Evolutionary conservation across 2,113 vertebrate species (phyloP), one percentile per base, ranked within the genome.

Genomic region (Hoplias malabaricus): DNA sequence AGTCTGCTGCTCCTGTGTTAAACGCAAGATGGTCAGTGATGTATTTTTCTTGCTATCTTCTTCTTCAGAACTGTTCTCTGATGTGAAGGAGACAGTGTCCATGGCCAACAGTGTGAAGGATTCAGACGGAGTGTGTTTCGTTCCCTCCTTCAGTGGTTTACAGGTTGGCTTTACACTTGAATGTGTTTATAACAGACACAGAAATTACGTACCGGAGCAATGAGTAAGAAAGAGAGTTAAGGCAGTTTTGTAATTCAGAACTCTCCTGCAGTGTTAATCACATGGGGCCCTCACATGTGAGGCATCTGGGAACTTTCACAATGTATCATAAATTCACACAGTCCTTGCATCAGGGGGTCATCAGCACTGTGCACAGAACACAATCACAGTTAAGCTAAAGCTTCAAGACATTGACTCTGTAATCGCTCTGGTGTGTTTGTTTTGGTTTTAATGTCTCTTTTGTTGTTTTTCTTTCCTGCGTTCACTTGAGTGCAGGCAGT

Each of bases 51-150:
- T 63, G 19, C 43, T 56, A 19, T 70, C 25, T 27, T 33, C 86
- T 80, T 79, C 87, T 80, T 31, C 91, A 99, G 97, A 94, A 79
- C 94, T 99, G 82, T 97, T 98, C 88, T 90, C 90, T 66, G 93
- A 92, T 67, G 93, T 95, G 77, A 76, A 87, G 66, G 94, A 97
- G 77, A 98, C 94, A 0, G 94, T 92, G 72, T 79, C 88, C 78
- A 96, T 99, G 93, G 96, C 96, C 25, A 84, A 69, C 84, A 95
- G 94, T 73, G 86, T 97, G 72, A 79, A 83, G 42, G 90, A 96
- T 90, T 94, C 96, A 6, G 94, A 94, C 71, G 98, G 98, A 2
- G 96, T 98, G 86, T 99, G 91, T 87, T 99, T 99, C 80, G 93
- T 99, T 56, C 97, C 97, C 8, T 95, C 95, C 5, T 98, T 97